phyloP scores from a whole-genome alignment of 1,140 invertebrate species.

The Telenomus remus region DNA sequence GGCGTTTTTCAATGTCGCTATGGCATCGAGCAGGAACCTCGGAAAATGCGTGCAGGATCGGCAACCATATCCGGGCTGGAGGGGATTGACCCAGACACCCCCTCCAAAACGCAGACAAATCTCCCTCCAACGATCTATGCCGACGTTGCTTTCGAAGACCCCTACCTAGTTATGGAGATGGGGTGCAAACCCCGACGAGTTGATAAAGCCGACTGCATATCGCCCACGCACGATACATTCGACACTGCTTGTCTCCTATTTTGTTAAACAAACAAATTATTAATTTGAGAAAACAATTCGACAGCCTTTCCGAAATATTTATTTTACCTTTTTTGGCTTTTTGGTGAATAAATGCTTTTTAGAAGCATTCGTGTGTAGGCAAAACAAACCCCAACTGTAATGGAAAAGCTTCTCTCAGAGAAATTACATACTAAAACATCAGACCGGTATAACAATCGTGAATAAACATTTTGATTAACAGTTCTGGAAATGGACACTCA shows the following conservation, averaged over 20 bases:
- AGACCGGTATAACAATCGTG: too few species aligned
- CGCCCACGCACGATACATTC: conserved; percentile 64
- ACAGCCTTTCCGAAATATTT: conserved; percentile 10
- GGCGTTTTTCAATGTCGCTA: conserved; percentile 51
- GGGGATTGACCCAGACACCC: conserved; percentile 76
- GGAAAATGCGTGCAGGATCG: conserved; percentile 74
- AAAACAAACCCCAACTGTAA: too few species aligned
- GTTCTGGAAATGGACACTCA: too few species aligned
- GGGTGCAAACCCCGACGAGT: conserved; percentile 65
- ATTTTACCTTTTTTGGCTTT: background rate
- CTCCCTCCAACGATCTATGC: conserved; percentile 60
- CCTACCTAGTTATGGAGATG: conserved; percentile 61
- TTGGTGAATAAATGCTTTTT: background rate
- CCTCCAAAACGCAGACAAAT: conserved; percentile 68
- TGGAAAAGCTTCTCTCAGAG: too few species aligned
- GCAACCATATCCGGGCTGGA: conserved; percentile 69
- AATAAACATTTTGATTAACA: too few species aligned
- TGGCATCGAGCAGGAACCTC: conserved; percentile 63
- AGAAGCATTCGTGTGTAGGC: too few species aligned
- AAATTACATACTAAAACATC: too few species aligned
- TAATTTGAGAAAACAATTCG: conserved; percentile 12
- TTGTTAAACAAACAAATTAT: conserved; percentile 20
- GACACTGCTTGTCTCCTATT: conserved; percentile 20
- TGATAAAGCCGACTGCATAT: conserved; percentile 67
- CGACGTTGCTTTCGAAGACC: conserved; percentile 64